Evolutionary conservation across 2,888 invertebrate species (phyloP), one percentile per base, ranked within the genome.

Genomic region (Pandemis cinnamomeana): DNA sequence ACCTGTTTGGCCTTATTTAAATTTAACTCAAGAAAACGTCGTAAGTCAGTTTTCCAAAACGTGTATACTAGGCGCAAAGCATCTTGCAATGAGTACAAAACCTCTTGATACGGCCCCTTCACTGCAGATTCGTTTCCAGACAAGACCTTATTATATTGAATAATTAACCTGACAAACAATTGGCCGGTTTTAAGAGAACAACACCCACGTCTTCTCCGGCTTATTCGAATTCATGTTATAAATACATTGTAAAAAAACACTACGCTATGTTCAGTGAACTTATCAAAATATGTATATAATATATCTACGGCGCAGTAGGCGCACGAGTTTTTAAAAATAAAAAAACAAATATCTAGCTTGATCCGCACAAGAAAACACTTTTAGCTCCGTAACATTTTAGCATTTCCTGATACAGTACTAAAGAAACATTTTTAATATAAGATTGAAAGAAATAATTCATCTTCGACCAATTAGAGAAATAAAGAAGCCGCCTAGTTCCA

Each of bases 381-480:
- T 71, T 73, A 79, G 75, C 74, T 77, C 73, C 58, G 58, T 78
- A 78, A 81, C 79, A 81, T 79, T 84, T 80, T 84, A 81, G 84
- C 81, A 80, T 6, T 78, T 80, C 76, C 78, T 66, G 66, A n/a
- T 60, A 60, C 44, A 42, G 71, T 73, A 69, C 68, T 69, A 46
- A 64, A 63, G 8, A 67, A 58, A 42, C 69, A 72, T 63, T 41
- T 46, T 36, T 36, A 36, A 36, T 36, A 36, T 36, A 36, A 4
- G 1, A 36, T 36, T 36, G 27, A 4, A 36, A 36, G 27, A 36
- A 36, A 36, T 36, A 36, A 36, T 36, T 36, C 2, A 36, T 36
- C 4, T 36, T 36, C 27, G 27, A 36, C 4, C 27, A 36, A 36
- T 36, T 36, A 36, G 3, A 36, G 27, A 36, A 36, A 36, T 36